phyloP scores from a whole-genome alignment of 2,888 invertebrate species.

The Serripes groenlandicus region DNA sequence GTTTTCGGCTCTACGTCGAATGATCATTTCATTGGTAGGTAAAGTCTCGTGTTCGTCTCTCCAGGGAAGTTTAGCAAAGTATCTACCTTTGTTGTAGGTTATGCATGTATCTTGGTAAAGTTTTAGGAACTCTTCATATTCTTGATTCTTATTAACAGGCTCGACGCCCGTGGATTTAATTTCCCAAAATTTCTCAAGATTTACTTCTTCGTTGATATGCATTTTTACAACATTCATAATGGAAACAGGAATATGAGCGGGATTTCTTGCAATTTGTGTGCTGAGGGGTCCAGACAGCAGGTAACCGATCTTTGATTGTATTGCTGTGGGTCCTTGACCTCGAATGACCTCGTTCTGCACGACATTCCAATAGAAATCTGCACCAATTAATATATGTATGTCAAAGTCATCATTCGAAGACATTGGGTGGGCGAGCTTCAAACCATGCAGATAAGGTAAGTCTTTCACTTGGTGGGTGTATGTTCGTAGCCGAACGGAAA shows the following conservation, averaged over 20 bases:
- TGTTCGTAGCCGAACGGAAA: neutral
- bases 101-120: conserved; percentile 9
- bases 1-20: conserved; percentile 15
- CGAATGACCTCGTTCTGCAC: conserved; percentile 23
- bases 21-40: conserved; percentile 22
- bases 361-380: conserved; percentile 42
- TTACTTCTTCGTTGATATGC: conserved; percentile 12
- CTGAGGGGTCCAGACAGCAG: conserved; percentile 27
- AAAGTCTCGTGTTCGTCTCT: conserved; percentile 33
- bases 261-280: neutral
- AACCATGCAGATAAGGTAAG: conserved; percentile 10
- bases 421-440: conserved; percentile 28
- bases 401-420: neutral
- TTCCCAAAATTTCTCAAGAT: no score
- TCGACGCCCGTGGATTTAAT: conserved; percentile 18
- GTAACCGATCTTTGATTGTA: conserved; percentile 44
- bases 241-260: neutral
- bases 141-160: neutral
- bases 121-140: neutral
- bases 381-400: conserved; percentile 27
- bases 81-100: conserved; percentile 15
- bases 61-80: conserved; percentile 39
- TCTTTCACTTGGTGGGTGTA: neutral
- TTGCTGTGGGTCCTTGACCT: conserved; percentile 41
- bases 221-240: conserved; percentile 22